Conservation (phyloP, 2,888 invertebrate species). For the Elysia crispata region DNA sequence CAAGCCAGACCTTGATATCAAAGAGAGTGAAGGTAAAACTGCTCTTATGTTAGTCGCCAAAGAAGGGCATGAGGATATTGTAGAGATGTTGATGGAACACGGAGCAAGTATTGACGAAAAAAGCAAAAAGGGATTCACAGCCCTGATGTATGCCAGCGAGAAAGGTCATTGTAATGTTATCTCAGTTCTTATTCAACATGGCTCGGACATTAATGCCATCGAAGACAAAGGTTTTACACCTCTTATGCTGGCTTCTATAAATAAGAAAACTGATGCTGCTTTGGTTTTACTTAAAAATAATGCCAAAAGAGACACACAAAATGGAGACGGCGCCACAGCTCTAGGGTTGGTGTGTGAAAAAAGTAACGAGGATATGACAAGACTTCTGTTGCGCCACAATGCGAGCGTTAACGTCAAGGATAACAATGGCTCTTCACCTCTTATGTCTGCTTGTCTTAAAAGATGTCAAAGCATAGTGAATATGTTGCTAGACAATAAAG, state of each 20-base stretch:
- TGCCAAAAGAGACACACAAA: not conserved
- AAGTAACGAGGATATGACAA: too few relatives aligned
- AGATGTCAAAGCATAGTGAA: slow-evolving; percentile 54
- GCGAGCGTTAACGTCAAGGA: slow-evolving; percentile 57
- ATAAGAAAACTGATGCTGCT: not conserved
- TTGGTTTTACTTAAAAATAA: not conserved
- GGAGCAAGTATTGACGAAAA: not conserved
- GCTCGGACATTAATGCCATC: not conserved
- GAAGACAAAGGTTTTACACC: not conserved
- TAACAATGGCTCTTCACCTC: slow-evolving; percentile 60
- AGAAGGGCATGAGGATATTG: not conserved
- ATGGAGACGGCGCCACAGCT: not conserved
- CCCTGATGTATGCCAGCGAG: not conserved
- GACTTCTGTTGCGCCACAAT: too few relatives aligned
- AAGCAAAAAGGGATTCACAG: not conserved
- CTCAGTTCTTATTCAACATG: not conserved
- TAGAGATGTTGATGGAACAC: not conserved
- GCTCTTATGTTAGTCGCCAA: not conserved
- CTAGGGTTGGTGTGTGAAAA: too few relatives aligned
- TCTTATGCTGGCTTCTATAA: not conserved
- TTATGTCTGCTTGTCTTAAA: slow-evolving; percentile 58
- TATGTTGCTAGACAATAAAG: slow-evolving; percentile 61
- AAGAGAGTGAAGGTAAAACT: not conserved
- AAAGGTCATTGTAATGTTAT: not conserved
- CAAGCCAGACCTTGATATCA: too few relatives aligned